Percentiles rank a stretch among this genome's conserved stretches.
Evolutionary conservation across 2,888 invertebrate species (phyloP).

Genomic region (Ectobius pallidus): DNA sequence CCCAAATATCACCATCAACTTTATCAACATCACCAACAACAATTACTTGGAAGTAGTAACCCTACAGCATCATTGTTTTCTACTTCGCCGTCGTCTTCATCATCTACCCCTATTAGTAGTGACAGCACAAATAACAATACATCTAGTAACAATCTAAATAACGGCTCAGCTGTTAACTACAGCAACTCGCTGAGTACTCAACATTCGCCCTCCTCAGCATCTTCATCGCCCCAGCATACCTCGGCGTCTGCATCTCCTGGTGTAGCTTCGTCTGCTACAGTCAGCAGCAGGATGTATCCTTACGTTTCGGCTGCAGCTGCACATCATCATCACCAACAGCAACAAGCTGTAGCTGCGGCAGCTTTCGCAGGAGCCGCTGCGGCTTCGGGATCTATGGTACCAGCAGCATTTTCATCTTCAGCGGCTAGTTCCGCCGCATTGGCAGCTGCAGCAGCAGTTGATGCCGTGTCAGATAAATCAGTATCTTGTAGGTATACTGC

Average conservation of each 20-base stretch:
- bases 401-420: slow-evolving; percentile 62
- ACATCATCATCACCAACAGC: slow-evolving; percentile 69
- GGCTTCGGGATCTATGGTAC: slow-evolving; percentile 64
- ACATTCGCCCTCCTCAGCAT: slow-evolving; percentile 42
- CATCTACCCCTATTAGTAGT: background rate
- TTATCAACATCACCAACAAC: slow-evolving; percentile 75
- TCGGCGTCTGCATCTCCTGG: slow-evolving; percentile 60
- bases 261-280: slow-evolving; percentile 57
- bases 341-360: slow-evolving; percentile 66
- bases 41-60: slow-evolving; percentile 58
- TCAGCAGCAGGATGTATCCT: slow-evolving; percentile 83
- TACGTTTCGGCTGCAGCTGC: slow-evolving; percentile 79
- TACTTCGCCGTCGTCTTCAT: slow-evolving; percentile 43
- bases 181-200: slow-evolving; percentile 37
- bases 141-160: background rate
- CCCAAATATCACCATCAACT: slow-evolving; percentile 85
- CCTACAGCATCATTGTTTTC: slow-evolving; percentile 47
- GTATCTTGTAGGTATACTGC: slow-evolving; percentile 79
- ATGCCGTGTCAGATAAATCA: slow-evolving; percentile 74
- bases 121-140: background rate
- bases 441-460: slow-evolving; percentile 48
- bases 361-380: slow-evolving; percentile 68
- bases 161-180: slow-evolving; percentile 36
- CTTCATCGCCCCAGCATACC: slow-evolving; percentile 51
- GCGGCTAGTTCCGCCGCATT: slow-evolving; percentile 49